Conservation (phyloP, 2,888 invertebrate genomes). For the Pterostichus niger region DNA sequence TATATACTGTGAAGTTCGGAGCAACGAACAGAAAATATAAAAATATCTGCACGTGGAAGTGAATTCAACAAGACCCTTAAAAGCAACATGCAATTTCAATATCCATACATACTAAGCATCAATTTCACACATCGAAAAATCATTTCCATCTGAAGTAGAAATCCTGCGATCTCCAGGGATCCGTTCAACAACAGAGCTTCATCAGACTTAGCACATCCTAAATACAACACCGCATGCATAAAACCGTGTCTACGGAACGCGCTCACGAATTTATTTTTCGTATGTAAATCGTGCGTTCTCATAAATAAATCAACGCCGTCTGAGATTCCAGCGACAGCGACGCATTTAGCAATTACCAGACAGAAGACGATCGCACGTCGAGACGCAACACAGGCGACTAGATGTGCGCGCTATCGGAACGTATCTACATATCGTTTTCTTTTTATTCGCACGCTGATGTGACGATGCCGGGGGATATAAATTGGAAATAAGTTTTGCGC, state of each 20-base stretch:
- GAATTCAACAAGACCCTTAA: constrained; percentile 41
- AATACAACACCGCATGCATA: constrained; percentile 25
- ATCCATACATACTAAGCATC: constrained; percentile 52
- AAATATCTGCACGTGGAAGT: constrained; percentile 39
- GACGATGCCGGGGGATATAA: constrained; percentile 56
- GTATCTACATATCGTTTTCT: constrained; percentile 61
- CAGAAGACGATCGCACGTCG: constrained; percentile 45
- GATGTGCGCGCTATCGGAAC: constrained; percentile 43
- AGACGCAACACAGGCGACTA: constrained; percentile 18
- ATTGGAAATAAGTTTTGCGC: constrained; percentile 60
- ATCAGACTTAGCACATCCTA: constrained; percentile 51
- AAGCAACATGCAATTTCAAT: constrained; percentile 52
- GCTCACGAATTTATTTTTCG: constrained; percentile 36
- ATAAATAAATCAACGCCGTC: constrained; percentile 51
- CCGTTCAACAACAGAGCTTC: constrained; percentile 37
- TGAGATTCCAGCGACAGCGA: constrained; percentile 42
- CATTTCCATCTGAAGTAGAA: constrained; percentile 52
- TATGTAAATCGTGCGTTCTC: constrained; percentile 52
- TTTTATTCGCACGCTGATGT: constrained; percentile 51
- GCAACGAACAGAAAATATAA: constrained; percentile 8
- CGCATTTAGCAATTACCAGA: constrained; percentile 54
- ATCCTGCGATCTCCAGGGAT: background rate
- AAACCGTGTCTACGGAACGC: constrained; percentile 16
- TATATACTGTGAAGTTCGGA: background rate
- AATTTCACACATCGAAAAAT: constrained; percentile 56